Conservation (phyloP, 2,888 invertebrate species). For the Erebia palarica region DNA sequence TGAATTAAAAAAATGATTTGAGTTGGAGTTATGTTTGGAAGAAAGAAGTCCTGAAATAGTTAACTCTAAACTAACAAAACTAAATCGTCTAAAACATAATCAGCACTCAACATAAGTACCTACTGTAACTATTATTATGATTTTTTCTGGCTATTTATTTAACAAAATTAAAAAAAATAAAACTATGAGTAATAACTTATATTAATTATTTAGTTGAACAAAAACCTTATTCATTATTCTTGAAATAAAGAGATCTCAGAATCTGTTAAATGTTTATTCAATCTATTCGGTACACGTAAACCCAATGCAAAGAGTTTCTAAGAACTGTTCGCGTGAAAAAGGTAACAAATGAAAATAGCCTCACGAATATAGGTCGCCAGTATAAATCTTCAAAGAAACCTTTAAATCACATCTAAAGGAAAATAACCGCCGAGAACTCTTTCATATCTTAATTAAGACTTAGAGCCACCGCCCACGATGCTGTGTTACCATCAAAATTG, state of each 20-base stretch:
- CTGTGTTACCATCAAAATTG: background rate
- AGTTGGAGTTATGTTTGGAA: no score
- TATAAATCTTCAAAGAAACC: slow-evolving; percentile 14
- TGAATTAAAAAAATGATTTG: no score
- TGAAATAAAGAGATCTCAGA: background rate
- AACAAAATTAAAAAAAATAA: no score
- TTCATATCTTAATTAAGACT: background rate
- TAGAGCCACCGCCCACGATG: background rate
- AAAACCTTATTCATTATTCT: background rate
- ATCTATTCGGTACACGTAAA: background rate
- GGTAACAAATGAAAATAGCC: slow-evolving; percentile 10
- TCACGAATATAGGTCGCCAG: slow-evolving; percentile 2
- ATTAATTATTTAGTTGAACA: no score
- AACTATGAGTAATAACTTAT: no score
- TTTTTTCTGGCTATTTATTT: no score
- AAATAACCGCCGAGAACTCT: slow-evolving; percentile 1
- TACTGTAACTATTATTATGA: no score
- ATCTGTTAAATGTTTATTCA: background rate
- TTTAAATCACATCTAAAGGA: slow-evolving; percentile 11
- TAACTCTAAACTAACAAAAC: no score
- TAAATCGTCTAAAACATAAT: no score
- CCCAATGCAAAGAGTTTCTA: background rate
- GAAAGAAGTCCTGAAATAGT: no score
- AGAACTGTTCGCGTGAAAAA: background rate
- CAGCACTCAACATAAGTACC: no score